A percentile compares a stretch with the other conserved stretches of the same genome.
Conservation (phyloP, 2,797 vertebrate species). For the Centropyge bicolor region DNA sequence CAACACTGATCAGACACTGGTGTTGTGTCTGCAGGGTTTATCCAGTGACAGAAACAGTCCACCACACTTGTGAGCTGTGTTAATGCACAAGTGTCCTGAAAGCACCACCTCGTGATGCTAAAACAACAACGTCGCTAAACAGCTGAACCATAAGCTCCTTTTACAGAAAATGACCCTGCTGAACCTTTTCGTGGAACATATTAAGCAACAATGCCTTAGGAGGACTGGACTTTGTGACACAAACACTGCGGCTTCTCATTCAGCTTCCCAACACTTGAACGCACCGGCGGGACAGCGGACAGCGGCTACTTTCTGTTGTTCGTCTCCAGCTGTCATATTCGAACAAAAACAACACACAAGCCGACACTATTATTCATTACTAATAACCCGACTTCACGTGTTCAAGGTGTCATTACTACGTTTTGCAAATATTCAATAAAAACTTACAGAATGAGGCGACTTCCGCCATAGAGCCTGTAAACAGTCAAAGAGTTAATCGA, state of each 20-base stretch:
- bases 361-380: rapidly evolving
- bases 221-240: not conserved
- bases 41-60: not conserved
- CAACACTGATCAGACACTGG: not conserved
- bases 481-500: slow-evolving; percentile 34
- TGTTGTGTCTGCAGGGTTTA: not conserved
- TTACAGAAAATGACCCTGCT: not conserved
- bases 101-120: not conserved
- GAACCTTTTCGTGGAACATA: not conserved
- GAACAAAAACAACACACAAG: not conserved
- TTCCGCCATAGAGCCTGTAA: slow-evolving; percentile 41
- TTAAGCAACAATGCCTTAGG: not conserved
- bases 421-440: not conserved
- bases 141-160: no score
- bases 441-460: slow-evolving; percentile 55
- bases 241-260: not conserved
- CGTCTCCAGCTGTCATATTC: not conserved
- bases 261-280: not conserved
- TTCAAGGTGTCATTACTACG: not conserved
- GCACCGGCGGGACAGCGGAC: not conserved
- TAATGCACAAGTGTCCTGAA: not conserved
- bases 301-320: not conserved
- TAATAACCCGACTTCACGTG: not conserved
- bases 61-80: not conserved
- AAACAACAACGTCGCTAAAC: not conserved